Evolutionary conservation across 2,888 invertebrate species (phyloP), one percentile per base, ranked within the genome.

Genomic region (Andrena bucephala): DNA sequence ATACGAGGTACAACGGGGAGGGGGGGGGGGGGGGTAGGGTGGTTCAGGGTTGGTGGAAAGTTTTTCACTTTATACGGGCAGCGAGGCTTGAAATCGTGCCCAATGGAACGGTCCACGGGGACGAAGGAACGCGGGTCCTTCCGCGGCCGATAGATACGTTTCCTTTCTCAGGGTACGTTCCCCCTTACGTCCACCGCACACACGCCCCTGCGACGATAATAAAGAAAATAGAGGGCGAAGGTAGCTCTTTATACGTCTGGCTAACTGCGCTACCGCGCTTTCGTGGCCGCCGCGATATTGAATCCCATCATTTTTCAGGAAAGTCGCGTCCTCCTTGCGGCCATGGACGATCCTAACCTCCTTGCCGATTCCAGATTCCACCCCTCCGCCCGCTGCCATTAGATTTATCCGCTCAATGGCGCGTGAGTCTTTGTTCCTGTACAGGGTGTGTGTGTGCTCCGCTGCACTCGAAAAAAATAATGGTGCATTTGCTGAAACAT

Each of bases 61-160:
- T 92, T 92, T 91, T 92, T 92, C 91, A 91, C 91, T 91, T 92
- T 91, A 87, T 86, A 86, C 85, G 88, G 81, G 87, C 90, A 91
- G 90, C 90, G 90, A 91, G 88, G 89, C 91, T 90, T 90, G 92
- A 92, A 92, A 92, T 92, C 88, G 89, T 78, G 86, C 82, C 81
- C 86, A 85, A 91, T 85, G 76, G 79, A 84, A 85, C 68, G 83
- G 72, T 73, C 84, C 77, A 48, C 63, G 70, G 82, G 85, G 84
- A 81, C 70, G 48, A 16, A 50, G 20, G 57, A 54, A 52, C 54
- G 52, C 42, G 36, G 42, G 54, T 73, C 68, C 60, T 83, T 75
- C 63, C 79, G 67, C 66, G 65, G 4, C 31, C 62, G 62, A 63
- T 50, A 70, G 77, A 81, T 77, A 81, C 75, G 74, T 86, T 84